A percentile compares a stretch with the other conserved stretches of the same genome.
phyloP scores from a whole-genome alignment of 2,888 invertebrate genomes.

The Mermis nigrescens region DNA sequence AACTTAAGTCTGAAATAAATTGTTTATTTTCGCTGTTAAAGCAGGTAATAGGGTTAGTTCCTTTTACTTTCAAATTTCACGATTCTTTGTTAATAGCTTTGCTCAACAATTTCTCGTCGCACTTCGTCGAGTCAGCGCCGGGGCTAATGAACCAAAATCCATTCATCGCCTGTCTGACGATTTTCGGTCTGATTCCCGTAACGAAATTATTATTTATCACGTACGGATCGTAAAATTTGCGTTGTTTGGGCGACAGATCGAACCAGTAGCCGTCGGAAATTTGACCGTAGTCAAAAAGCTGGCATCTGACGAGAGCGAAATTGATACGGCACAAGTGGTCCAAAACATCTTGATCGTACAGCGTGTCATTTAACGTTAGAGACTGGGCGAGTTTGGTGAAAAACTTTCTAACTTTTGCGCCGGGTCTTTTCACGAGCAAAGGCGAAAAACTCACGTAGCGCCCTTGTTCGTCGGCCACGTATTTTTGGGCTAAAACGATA shows the following conservation, averaged over 20 bases:
- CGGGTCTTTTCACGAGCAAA: conserved; percentile 22
- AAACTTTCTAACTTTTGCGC: conserved; percentile 14
- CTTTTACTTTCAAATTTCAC: too few species aligned
- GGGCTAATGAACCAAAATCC: conserved; percentile 26
- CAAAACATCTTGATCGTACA: conserved; percentile 21
- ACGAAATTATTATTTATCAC: conserved; percentile 29
- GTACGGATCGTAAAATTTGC: conserved; percentile 16
- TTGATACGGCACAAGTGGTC: conserved; percentile 22
- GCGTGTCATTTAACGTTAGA: not conserved
- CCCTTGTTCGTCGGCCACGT: conserved; percentile 13
- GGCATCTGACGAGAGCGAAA: conserved; percentile 21
- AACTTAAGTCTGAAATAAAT: too few species aligned
- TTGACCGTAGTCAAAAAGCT: conserved; percentile 22
- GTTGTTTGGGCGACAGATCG: conserved; percentile 19
- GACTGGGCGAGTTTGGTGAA: not conserved
- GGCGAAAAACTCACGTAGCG: conserved; percentile 23
- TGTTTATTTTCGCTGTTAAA: too few species aligned
- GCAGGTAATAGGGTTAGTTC: too few species aligned
- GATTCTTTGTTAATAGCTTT: too few species aligned
- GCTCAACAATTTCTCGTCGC: too few species aligned
- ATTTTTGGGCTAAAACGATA: conserved; percentile 23
- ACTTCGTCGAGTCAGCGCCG: too few species aligned
- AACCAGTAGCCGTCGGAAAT: conserved; percentile 28
- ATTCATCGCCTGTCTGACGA: conserved; percentile 23
- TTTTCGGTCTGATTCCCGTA: conserved; percentile 24